Conservation (phyloP, 2,797 vertebrate species). For the Somateria mollissima region DNA sequence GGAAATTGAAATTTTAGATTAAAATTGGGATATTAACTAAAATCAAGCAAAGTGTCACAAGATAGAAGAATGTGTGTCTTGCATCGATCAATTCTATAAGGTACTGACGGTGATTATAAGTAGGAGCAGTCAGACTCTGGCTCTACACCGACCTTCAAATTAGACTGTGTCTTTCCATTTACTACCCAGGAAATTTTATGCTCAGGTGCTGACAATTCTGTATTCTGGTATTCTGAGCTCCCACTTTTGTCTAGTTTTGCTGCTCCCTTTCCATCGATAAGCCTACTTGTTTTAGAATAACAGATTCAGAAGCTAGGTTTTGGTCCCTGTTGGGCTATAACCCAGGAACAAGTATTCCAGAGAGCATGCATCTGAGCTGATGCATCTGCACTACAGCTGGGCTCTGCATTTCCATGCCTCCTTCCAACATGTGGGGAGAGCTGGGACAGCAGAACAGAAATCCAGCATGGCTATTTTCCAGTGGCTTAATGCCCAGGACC, state of each 20-base stretch:
- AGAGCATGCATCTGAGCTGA: conserved; percentile 15
- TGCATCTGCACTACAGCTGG: conserved; percentile 63
- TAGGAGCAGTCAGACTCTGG: neutral
- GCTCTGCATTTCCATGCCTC: conserved; percentile 49
- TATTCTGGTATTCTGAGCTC: neutral
- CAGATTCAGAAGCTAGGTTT: neutral
- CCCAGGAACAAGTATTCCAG: conserved; percentile 16
- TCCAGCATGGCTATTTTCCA: conserved; percentile 54
- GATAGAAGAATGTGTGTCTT: neutral
- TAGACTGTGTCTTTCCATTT: neutral
- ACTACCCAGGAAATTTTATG: neutral
- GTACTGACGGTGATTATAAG: neutral
- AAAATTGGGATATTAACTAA: neutral
- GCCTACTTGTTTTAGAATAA: neutral
- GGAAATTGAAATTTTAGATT: neutral
- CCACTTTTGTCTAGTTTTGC: neutral
- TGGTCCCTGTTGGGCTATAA: conserved; percentile 29
- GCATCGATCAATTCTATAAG: neutral
- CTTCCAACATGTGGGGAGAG: conserved; percentile 47
- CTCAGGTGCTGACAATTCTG: neutral
- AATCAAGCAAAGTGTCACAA: neutral
- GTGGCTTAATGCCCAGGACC: conserved; percentile 59
- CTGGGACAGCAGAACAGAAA: conserved; percentile 32
- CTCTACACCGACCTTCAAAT: neutral
- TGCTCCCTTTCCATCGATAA: neutral